Evolutionary conservation across 2,113 vertebrate species (phyloP).

Genomic region (Anguilla japonica): DNA sequence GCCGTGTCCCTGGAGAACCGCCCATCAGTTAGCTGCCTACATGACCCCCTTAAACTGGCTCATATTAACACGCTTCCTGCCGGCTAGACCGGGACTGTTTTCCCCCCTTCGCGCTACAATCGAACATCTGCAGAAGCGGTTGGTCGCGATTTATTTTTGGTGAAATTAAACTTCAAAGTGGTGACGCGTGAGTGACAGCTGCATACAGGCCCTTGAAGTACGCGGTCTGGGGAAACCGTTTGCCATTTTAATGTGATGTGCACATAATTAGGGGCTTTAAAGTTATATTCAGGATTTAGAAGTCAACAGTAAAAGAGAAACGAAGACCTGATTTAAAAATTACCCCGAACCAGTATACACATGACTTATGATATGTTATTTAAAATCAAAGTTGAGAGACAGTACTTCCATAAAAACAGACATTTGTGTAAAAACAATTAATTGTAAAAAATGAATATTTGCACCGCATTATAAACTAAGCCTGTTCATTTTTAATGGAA

Average conservation of each 20-base stretch:
- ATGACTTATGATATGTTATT: not conserved
- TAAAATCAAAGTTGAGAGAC: not conserved
- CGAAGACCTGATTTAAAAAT: not conserved
- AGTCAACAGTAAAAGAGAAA: not conserved
- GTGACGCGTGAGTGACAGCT: not conserved
- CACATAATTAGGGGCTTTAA: constrained; percentile 17
- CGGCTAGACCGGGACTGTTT: constrained; percentile 16
- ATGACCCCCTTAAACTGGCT: constrained; percentile 9
- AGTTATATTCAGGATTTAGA: constrained; percentile 3
- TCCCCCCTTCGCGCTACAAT: not conserved
- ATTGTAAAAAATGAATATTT: too few relatives aligned
- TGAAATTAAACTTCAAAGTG: constrained; percentile 33
- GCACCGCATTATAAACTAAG: too few relatives aligned
- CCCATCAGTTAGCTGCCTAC: not conserved
- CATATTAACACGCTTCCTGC: constrained; percentile 33
- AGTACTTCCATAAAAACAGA: too few relatives aligned
- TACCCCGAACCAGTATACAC: not conserved
- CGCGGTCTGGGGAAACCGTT: not conserved
- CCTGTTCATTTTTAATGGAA: not conserved
- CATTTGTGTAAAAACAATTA: too few relatives aligned
- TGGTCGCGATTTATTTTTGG: constrained; percentile 19
- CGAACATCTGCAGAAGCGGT: constrained; percentile 47
- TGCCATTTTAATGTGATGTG: constrained; percentile 7
- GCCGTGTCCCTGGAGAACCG: not conserved
- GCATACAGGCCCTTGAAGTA: not conserved